These are phyloP conservation scores for Gadopsis marmoratus DNA, from an alignment of 2,797 vertebrate species.

Conservation along the genomic window DNA sequence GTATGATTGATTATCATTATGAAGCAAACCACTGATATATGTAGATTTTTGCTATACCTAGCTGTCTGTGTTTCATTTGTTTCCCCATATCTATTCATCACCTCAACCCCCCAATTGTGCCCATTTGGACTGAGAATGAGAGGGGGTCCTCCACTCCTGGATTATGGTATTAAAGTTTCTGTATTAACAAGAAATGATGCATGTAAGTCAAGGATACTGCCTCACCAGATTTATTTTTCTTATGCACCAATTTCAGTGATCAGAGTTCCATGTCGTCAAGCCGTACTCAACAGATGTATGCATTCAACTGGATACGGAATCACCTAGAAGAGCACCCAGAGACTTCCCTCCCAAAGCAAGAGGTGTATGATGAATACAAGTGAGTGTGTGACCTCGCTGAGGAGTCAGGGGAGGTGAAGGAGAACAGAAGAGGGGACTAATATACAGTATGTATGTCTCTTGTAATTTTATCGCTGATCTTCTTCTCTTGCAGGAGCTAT, in stretches of 20 bases:
- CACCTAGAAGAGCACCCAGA: constrained; percentile 98
- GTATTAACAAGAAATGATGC: constrained; percentile 79
- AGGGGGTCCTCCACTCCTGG: constrained; percentile 86
- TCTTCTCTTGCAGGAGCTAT: constrained; percentile 92
- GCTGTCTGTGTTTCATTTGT: constrained; percentile 87
- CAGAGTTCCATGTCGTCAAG: constrained; percentile 98
- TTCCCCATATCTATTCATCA: constrained; percentile 86
- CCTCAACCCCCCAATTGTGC: constrained; percentile 83
- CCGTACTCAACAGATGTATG: constrained; percentile 98
- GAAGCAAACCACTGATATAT: constrained; percentile 68
- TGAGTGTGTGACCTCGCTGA: constrained; percentile 80
- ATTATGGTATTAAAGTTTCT: constrained; percentile 86
- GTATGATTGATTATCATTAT: constrained; percentile 66
- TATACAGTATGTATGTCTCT: background rate
- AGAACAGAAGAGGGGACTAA: background rate
- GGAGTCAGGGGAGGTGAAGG: background rate
- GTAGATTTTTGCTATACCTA: constrained; percentile 81
- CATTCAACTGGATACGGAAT: constrained; percentile 99
- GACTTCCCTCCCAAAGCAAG: constrained; percentile 99
- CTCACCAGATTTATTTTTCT: constrained; percentile 53
- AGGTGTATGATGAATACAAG: constrained; percentile 99
- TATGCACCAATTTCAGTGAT: constrained; percentile 84
- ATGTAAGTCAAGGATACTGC: constrained; percentile 44
- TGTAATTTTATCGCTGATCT: background rate
- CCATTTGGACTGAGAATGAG: constrained; percentile 89